Evolutionary conservation across 2,113 vertebrate species (phyloP).

Genomic region (Limanda limanda): DNA sequence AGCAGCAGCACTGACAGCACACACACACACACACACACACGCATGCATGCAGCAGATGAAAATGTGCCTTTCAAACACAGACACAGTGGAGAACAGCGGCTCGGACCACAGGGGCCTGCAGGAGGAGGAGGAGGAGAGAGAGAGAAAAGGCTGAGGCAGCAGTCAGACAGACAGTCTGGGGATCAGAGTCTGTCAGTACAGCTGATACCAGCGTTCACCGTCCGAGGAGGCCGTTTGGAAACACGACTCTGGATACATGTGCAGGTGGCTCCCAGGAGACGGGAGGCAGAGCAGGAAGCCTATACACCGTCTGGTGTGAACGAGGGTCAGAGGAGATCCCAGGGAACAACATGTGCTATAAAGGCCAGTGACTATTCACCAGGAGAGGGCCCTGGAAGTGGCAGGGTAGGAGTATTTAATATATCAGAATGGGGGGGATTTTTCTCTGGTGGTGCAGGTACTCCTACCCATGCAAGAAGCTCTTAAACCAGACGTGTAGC

Average conservation of each 20-base stretch:
- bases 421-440: background rate
- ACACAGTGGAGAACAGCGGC: conserved; percentile 28
- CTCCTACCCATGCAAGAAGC: no score
- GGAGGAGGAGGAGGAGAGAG: conserved; percentile 16
- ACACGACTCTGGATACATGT: conserved; percentile 27
- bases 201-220: conserved; percentile 42
- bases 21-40: no score
- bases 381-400: conserved; percentile 17
- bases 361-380: conserved; percentile 29
- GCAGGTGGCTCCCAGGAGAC: conserved; percentile 55
- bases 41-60: conserved; percentile 19
- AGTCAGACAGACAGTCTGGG: conserved; percentile 41
- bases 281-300: conserved; percentile 39
- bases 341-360: conserved; percentile 4
- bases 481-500: no score
- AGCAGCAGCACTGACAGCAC: background rate
- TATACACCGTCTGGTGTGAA: conserved; percentile 41
- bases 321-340: conserved; percentile 44
- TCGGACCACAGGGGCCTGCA: conserved; percentile 17
- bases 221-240: conserved; percentile 37
- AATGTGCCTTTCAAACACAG: conserved; percentile 53
- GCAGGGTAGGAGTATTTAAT: conserved; percentile 5
- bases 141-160: conserved; percentile 51
- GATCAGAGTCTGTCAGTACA: conserved; percentile 53
- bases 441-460: no score